Percentiles rank a stretch among this genome's conserved stretches.
phyloP scores from a whole-genome alignment of 2,888 invertebrate species.

The Apamea monoglypha region DNA sequence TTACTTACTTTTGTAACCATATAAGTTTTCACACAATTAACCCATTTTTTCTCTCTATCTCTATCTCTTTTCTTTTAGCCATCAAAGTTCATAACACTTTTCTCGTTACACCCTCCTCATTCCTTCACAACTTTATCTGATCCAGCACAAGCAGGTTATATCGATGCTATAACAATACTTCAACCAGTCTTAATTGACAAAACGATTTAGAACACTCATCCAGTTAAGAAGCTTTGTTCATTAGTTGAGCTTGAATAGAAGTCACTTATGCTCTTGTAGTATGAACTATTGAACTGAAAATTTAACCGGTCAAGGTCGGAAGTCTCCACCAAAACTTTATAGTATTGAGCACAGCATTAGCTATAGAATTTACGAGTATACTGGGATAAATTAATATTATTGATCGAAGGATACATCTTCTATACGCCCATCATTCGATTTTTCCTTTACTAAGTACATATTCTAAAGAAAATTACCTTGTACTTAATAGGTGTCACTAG shows the following conservation, averaged over 20 bases:
- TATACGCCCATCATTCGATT: no score
- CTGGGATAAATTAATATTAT: no score
- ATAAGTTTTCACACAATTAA: no score
- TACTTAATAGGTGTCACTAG: neutral
- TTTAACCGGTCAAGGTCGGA: constrained; percentile 16
- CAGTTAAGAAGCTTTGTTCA: constrained; percentile 31
- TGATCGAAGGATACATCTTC: no score
- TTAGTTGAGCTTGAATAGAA: constrained; percentile 41
- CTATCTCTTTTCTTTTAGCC: no score
- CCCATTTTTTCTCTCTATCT: no score
- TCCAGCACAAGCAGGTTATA: neutral
- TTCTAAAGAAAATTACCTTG: neutral
- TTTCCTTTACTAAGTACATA: no score
- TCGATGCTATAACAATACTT: constrained; percentile 1
- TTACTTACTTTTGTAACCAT: no score
- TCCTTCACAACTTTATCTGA: neutral
- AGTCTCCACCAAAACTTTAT: neutral
- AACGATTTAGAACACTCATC: constrained; percentile 33
- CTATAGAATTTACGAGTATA: no score
- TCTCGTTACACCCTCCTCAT: no score
- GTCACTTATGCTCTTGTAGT: constrained; percentile 15
- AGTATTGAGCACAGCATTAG: neutral
- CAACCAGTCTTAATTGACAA: constrained; percentile 16
- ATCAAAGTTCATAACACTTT: no score
- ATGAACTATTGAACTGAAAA: constrained; percentile 28